These are phyloP conservation scores for Podotricha telesiphe DNA, from an alignment of 2,888 invertebrate species.

Conservation along the genomic window DNA sequence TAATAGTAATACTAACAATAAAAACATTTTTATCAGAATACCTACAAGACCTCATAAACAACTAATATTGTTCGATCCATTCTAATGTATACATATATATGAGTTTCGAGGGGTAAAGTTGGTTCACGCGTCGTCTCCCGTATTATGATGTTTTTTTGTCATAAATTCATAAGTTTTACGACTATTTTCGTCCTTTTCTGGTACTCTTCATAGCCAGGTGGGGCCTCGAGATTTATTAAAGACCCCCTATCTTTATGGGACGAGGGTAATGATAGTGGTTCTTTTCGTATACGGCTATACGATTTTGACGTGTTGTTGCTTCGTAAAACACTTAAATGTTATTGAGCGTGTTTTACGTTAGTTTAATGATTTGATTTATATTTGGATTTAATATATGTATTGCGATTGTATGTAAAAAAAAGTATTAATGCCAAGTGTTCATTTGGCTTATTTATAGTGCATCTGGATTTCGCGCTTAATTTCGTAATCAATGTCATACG, in stretches of 20 bases:
- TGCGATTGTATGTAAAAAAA: too few species aligned
- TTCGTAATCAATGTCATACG: too few species aligned
- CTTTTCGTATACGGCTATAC: slow-evolving; percentile 27
- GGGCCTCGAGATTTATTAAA: slow-evolving; percentile 43
- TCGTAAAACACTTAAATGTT: slow-evolving; percentile 15
- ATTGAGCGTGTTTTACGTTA: not conserved
- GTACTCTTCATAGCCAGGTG: slow-evolving; percentile 59
- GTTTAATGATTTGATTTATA: too few species aligned
- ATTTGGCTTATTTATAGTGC: too few species aligned
- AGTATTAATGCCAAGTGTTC: too few species aligned
- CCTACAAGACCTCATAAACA: slow-evolving; percentile 21
- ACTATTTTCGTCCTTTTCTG: slow-evolving; percentile 52
- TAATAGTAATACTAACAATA: slow-evolving; percentile 11
- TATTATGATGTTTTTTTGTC: slow-evolving; percentile 61
- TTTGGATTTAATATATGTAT: too few species aligned
- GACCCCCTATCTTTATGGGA: slow-evolving; percentile 24
- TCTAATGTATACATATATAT: slow-evolving; percentile 15
- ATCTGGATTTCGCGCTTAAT: too few species aligned
- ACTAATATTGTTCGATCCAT: slow-evolving; percentile 21
- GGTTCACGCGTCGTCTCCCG: slow-evolving; percentile 44
- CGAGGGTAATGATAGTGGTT: slow-evolving; percentile 28
- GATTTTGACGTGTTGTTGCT: not conserved
- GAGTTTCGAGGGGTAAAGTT: slow-evolving; percentile 16
- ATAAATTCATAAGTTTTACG: slow-evolving; percentile 66
- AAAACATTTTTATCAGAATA: slow-evolving; percentile 10